Evolutionary conservation across 2,888 invertebrate species (phyloP), one percentile per base, ranked within the genome.

Genomic region (Lordiphosa fenestrarum): DNA sequence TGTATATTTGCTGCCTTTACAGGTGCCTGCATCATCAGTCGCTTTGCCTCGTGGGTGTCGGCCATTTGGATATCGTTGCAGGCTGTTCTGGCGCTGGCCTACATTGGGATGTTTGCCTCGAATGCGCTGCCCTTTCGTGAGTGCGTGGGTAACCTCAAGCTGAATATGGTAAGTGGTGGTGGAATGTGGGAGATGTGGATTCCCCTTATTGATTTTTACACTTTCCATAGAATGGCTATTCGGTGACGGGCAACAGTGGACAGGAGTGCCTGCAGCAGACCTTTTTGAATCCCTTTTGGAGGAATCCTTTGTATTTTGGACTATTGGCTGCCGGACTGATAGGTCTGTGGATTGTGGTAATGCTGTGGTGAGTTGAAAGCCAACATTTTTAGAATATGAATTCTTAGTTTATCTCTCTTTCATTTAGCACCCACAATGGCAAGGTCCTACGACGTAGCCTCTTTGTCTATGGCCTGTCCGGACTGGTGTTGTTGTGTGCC

Each of bases 251-350:
- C 30, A 85, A 81, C 39, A 86, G 81, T 61, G 90, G 89, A 9
- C 88, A 89, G 60, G 87, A 88, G 62, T 90, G 90, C 50, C 66
- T 90, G 58, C 81, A 87, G 65, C 85, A 87, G 63, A 90, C 89
- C 2, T 89, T 90, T 60, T 73, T 90, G 7, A 89, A 85, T 21
- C 89, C 90, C 6, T 87, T 90, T n/a, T 90, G 90, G 89, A 86
- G 88, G 10, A 87, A 90, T 76, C 88, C 89, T 0, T 70, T 89
- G 4, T 90, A 84, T 65, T 90, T 88, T 69, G 89, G 89, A 2
- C 65, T 90, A 13, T 67, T 90, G 54, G 80, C 89, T 35, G 86
- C 89, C 41, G 88, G 88, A 1, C 69, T 90, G 39, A 86, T 89
- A 49, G 85, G 87, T 10, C 66, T 90, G 15, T 90, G 90, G 90